phyloP scores from a whole-genome alignment of 2,113 vertebrate species.

The Phalacrocorax aristotelis region DNA sequence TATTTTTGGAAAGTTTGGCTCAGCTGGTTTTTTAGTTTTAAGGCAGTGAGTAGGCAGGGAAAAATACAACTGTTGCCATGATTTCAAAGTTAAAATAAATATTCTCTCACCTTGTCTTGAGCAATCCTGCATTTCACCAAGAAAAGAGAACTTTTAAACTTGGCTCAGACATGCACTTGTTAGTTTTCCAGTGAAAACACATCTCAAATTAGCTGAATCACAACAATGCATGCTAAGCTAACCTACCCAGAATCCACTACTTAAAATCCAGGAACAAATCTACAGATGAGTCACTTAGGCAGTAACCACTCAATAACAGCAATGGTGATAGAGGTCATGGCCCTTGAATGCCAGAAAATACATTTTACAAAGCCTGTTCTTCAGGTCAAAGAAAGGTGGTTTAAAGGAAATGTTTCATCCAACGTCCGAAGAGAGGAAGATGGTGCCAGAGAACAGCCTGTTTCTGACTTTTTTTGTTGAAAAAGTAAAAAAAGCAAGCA shows the following conservation, averaged over 20 bases:
- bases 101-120: conserved; percentile 11
- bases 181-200: conserved; percentile 15
- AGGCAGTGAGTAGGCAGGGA: background rate
- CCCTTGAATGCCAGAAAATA: background rate
- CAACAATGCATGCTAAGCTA: background rate
- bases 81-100: conserved; percentile 26
- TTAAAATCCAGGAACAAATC: background rate
- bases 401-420: background rate
- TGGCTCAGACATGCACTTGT: background rate
- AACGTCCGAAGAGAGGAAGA: background rate
- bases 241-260: background rate
- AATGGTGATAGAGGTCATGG: background rate
- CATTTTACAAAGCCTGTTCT: background rate
- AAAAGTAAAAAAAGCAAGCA: background rate
- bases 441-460: background rate
- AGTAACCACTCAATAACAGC: background rate
- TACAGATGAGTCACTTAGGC: background rate
- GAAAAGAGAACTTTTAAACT: background rate
- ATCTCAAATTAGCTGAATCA: background rate
- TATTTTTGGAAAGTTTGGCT: background rate
- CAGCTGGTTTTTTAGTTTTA: background rate
- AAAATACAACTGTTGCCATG: background rate
- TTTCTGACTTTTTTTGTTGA: background rate
- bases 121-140: background rate
- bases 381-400: background rate